These are phyloP conservation scores for Drosophila nr. fundita DNA, from an alignment of 2,888 invertebrate genomes.

Conservation along the genomic window DNA sequence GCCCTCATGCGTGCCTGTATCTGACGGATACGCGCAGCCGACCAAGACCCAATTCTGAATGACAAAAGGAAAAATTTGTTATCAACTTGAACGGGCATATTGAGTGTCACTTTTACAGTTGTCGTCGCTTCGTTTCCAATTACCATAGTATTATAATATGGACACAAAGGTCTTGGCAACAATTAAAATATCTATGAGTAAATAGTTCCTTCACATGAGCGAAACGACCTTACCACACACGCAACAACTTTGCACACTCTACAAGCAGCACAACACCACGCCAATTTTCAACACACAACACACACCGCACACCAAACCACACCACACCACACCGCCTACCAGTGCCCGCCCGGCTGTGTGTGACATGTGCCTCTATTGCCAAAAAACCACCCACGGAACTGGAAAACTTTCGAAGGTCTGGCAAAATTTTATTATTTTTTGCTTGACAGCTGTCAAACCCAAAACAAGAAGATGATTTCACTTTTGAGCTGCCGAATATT, in stretches of 20 bases:
- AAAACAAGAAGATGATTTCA: constrained; percentile 12
- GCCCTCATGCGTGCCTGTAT: constrained; percentile 71
- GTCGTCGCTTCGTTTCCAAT: constrained; percentile 34
- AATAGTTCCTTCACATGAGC: constrained; percentile 46
- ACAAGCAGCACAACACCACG: neutral
- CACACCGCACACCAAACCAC: neutral
- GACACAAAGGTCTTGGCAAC: constrained; percentile 32
- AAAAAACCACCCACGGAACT: constrained; percentile 56
- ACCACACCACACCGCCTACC: constrained; percentile 3
- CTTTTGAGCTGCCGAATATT: constrained; percentile 8
- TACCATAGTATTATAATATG: constrained; percentile 32
- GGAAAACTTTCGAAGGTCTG: constrained; percentile 59
- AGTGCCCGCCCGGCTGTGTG: constrained; percentile 21
- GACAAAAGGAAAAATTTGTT: constrained; percentile 70
- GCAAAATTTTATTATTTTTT: constrained; percentile 12
- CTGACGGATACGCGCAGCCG: constrained; percentile 52
- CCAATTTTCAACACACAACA: neutral
- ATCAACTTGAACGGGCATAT: constrained; percentile 58
- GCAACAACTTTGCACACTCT: constrained; percentile 37
- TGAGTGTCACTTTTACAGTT: constrained; percentile 53
- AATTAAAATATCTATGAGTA: constrained; percentile 42
- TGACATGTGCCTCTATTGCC: constrained; percentile 50
- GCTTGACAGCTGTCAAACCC: constrained; percentile 35
- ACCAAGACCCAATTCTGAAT: constrained; percentile 74
- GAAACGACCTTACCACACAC: constrained; percentile 45